Conservation (phyloP, 2,113 vertebrate genomes). For the Microcebus tavaratra region DNA sequence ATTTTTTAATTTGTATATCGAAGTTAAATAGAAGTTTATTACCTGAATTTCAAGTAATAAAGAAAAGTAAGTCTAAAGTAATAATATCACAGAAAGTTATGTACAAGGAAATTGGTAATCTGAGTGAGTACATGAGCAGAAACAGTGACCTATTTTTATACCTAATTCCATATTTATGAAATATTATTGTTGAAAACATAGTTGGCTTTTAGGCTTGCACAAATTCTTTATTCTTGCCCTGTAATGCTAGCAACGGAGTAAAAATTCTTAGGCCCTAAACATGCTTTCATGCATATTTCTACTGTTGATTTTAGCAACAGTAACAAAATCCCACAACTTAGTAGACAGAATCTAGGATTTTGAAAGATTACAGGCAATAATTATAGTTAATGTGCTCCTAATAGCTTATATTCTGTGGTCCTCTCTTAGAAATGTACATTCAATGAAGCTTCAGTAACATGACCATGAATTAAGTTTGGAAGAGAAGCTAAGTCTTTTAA, state of each 20-base stretch:
- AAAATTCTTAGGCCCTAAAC: not conserved
- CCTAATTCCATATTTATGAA: slow-evolving; percentile 1
- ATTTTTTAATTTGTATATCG: slow-evolving; percentile 2
- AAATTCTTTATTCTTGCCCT: slow-evolving; percentile 23
- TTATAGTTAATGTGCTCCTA: not conserved
- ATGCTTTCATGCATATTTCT: not conserved
- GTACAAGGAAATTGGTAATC: not conserved
- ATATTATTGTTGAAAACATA: slow-evolving; percentile 29
- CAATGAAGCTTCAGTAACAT: slow-evolving; percentile 36
- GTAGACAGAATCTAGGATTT: not conserved
- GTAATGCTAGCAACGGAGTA: not conserved
- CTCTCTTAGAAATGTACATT: slow-evolving; percentile 23
- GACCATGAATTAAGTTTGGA: slow-evolving; percentile 32
- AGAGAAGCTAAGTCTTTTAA: slow-evolving; percentile 32
- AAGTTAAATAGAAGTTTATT: slow-evolving; percentile 44
- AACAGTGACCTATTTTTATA: not conserved
- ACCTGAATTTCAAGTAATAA: not conserved
- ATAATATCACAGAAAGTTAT: not conserved
- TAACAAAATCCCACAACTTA: slow-evolving; percentile 1
- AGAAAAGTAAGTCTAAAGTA: not conserved
- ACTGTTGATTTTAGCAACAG: not conserved
- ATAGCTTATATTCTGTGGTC: not conserved
- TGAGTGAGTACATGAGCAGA: not conserved
- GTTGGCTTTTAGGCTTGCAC: slow-evolving; percentile 23
- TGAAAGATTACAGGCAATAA: slow-evolving; percentile 17